These are phyloP conservation scores for Apoderus coryli DNA, from an alignment of 2,888 invertebrate species.

Conservation along the genomic window DNA sequence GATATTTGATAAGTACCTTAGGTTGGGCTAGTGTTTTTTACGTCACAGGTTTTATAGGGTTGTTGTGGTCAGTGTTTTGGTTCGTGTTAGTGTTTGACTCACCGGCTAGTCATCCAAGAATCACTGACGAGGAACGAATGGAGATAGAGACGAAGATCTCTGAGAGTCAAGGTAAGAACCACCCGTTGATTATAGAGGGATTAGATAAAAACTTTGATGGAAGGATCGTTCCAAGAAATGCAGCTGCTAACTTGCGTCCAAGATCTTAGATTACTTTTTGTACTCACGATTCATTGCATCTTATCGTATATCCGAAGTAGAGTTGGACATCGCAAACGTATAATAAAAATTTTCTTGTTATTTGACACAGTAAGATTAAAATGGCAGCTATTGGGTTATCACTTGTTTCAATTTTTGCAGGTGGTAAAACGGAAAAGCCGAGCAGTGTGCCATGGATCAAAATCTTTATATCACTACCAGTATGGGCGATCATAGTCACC, in stretches of 20 bases:
- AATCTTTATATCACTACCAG: constrained; percentile 55
- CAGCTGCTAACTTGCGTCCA: too few relatives aligned
- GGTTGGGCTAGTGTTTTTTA: constrained; percentile 90
- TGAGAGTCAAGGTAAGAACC: constrained; percentile 24
- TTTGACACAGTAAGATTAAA: too few relatives aligned
- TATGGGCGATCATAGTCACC: constrained; percentile 75
- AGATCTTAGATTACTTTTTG: too few relatives aligned
- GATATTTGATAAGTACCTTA: constrained; percentile 60
- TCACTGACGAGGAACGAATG: constrained; percentile 50
- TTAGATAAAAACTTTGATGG: too few relatives aligned
- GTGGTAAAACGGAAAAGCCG: constrained; percentile 26
- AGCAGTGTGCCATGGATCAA: constrained; percentile 57
- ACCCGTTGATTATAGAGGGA: too few relatives aligned
- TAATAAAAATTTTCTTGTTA: too few relatives aligned
- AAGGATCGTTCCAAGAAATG: too few relatives aligned
- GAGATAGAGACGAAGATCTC: constrained; percentile 55
- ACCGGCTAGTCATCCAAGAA: constrained; percentile 70
- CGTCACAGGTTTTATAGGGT: constrained; percentile 38
- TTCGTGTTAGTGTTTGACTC: constrained; percentile 67
- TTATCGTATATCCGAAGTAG: too few relatives aligned
- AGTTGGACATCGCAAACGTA: too few relatives aligned
- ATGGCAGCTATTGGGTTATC: too few relatives aligned
- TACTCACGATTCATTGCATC: too few relatives aligned
- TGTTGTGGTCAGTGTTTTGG: constrained; percentile 73
- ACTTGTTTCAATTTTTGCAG: constrained; percentile 6